Base-by-base conservation (phyloP, 1,140 invertebrate species). In the Hyphantria cunea region DNA sequence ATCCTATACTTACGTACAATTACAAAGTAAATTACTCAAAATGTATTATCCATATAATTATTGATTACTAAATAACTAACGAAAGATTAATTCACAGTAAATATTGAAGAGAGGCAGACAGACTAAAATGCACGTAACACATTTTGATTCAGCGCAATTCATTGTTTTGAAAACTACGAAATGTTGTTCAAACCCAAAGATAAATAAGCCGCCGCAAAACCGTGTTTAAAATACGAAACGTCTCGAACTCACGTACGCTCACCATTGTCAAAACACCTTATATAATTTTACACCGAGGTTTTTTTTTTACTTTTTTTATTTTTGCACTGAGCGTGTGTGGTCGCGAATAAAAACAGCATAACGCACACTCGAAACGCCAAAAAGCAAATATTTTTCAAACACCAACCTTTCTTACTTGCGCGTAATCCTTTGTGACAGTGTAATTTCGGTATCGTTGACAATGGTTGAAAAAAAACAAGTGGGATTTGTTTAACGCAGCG, bases 371-470 rank as follows among this genome's bases (percentile, higher is more conserved):
- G 67, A 84, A 72, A 73, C 54, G 33, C 31, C 66, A 76, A 84
- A n/a, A 80, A 82, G 76, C 81, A 86, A 84, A 86, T 80, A 82
- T 89, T 85, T 82, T 83, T 84, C 84, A 89, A 87, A 89, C 82
- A 86, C 75, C 74, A 79, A 86, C 75, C 74, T 74, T 64, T 66
- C 58, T 55, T 74, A 55, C 58, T 68, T 64, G 66, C 77, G 72
- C 70, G 71, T 77, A 82, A 82, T 84, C 78, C 71, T 81, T 83
- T 85, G 82, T 82, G 77, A 82, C 81, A 82, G 63, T 49, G 76
- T 86, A 84, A 86, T 84, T 86, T 87, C 60, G 76, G 76, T 84
- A 66, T 85, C 80, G 76, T 77, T 89, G 78, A 89, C 86, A 88
- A 86, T 84, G 71, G 71, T 67, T 73, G 72, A 75, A 68, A 64